Conservation (phyloP, 1,140 invertebrate species). For the Drosophila obscura region DNA sequence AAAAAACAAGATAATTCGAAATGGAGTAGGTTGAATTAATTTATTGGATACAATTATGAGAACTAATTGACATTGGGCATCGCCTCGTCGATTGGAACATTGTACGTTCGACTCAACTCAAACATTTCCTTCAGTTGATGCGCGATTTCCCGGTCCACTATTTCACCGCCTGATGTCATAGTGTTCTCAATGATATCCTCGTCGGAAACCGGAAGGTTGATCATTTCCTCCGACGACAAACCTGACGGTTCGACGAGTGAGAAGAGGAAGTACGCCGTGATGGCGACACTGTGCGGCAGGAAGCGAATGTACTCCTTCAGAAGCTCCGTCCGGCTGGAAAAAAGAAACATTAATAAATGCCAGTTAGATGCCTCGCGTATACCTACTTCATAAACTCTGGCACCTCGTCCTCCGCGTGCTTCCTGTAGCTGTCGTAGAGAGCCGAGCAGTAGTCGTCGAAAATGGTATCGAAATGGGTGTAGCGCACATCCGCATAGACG, state of each 20-base stretch:
- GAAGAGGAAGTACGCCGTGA: constrained; percentile 53
- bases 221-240: constrained; percentile 39
- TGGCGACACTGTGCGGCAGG: constrained; percentile 54
- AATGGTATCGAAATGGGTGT: constrained; percentile 63
- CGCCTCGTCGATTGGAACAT: constrained; percentile 62
- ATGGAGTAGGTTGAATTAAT: too few species aligned
- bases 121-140: constrained; percentile 71
- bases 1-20: too few species aligned
- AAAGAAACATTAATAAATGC: background rate
- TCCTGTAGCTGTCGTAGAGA: constrained; percentile 45
- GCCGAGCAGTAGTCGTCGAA: constrained; percentile 66
- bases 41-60: too few species aligned
- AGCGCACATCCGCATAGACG: constrained; percentile 56
- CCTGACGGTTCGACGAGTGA: constrained; percentile 48
- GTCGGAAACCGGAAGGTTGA: constrained; percentile 5
- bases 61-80: too few species aligned
- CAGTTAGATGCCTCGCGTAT: background rate
- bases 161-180: constrained; percentile 54
- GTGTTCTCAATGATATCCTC: constrained; percentile 41
- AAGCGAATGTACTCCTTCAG: constrained; percentile 69
- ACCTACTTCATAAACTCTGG: constrained; percentile 65
- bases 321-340: constrained; percentile 46
- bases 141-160: constrained; percentile 62
- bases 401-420: constrained; percentile 25
- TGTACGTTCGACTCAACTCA: constrained; percentile 46